Evolutionary conservation across 2,113 vertebrate genomes (phyloP), one percentile per base, ranked within the genome.

Genomic region (Perccottus glenii): DNA sequence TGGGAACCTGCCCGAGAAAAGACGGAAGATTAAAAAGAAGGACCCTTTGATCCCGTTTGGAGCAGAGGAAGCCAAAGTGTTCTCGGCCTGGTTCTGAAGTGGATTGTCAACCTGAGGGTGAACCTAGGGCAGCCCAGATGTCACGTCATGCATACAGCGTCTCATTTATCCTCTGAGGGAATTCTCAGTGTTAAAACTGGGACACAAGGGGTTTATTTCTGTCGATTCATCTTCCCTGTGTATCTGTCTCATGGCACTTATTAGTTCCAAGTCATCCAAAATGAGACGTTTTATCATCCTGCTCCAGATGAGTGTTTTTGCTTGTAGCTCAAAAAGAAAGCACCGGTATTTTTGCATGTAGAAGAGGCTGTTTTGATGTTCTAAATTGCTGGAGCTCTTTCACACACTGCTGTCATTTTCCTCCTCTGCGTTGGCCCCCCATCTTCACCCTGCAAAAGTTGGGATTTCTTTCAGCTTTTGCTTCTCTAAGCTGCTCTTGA

Each of bases 171-270:
- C 49, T 84, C 46, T 52, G 67, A 53, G 62, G 60, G 60, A 60
- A 74, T 16, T 51, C 45, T 1, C 49, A 4, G 5, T 35, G n/a
- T 47, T 70, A 32, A 67, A 83, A 83, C 69, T 75, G 57, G 75
- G 68, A 71, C 80, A 56, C 58, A 3, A 33, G 6, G 9, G 64
- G 56, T 78, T 84, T 85, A 82, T 81, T 79, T 82, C 67, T 64
- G 58, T 77, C 72, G 44, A 36, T 55, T 55, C 52, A 55, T 55
- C 64, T 33, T 65, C 35, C 2, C 57, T 59, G 45, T 35, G 11
- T 32, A 14, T 65, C 47, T 59, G 58, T 66, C 60, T 67, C 35
- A 12, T 59, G 11, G 6, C 57, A 43, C 71, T 70, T 35, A 74
- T 66, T 81, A 61, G 60, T 51, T 74, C 52, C 44, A 27, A 60